Percentiles rank a stretch among this genome's conserved stretches.
These are phyloP conservation scores for Chloroceryle inda DNA, from an alignment of 2,797 vertebrate genomes.

Conservation along the genomic window DNA sequence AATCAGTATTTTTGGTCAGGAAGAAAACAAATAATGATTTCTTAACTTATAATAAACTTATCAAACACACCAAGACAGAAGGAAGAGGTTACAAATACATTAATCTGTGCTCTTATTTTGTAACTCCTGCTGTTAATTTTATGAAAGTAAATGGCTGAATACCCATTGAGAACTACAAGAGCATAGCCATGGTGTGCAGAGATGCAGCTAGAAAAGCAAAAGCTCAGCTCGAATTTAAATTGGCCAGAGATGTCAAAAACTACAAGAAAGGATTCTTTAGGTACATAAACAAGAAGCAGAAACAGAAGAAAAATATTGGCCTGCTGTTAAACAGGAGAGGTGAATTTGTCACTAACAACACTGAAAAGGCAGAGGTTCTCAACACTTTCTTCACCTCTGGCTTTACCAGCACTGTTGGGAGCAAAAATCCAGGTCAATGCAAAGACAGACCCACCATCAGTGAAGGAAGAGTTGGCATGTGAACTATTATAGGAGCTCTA, in stretches of 20 bases:
- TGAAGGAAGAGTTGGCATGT: background rate
- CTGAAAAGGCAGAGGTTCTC: background rate
- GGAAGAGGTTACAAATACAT: conserved; percentile 48
- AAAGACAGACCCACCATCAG: background rate
- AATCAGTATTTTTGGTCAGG: conserved; percentile 32
- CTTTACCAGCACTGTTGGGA: background rate
- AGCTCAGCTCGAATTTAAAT: background rate
- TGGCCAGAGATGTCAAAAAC: background rate
- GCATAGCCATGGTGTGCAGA: background rate
- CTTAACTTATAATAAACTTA: conserved; percentile 46
- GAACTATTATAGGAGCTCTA: background rate
- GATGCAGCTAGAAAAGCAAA: background rate
- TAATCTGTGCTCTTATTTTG: conserved; percentile 15
- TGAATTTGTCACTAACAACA: background rate
- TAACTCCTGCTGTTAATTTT: conserved; percentile 18
- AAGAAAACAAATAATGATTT: conserved; percentile 40
- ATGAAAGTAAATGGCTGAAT: background rate
- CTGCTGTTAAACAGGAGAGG: background rate
- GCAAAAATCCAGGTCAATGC: background rate
- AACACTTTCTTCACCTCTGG: background rate
- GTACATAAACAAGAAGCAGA: background rate
- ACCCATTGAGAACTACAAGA: background rate
- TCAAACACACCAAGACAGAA: background rate
- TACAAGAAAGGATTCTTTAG: background rate
- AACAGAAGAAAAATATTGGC: background rate